phyloP scores from a whole-genome alignment of 2,113 vertebrate genomes.

The Heterotilapia buettikoferi region DNA sequence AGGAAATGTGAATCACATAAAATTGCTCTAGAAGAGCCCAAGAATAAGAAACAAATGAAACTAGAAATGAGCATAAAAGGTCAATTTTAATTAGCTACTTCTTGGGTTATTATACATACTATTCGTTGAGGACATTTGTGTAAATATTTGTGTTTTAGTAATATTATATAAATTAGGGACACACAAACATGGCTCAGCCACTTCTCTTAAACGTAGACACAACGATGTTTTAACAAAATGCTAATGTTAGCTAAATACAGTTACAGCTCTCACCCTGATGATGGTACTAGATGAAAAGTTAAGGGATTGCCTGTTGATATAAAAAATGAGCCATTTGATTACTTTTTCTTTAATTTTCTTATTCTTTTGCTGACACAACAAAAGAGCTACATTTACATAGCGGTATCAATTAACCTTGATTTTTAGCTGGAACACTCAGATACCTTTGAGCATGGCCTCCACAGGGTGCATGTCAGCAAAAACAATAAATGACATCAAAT shows the following conservation, averaged over 20 bases:
- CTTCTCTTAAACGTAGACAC: neutral
- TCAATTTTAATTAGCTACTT: neutral
- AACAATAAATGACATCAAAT: neutral
- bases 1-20: neutral
- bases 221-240: neutral
- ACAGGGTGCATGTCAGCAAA: neutral
- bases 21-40: neutral
- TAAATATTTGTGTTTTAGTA: neutral
- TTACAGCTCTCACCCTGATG: neutral
- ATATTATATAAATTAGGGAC: neutral
- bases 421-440: neutral
- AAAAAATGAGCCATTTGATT: fast-evolving
- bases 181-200: neutral
- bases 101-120: neutral
- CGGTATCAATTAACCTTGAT: neutral
- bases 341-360: neutral
- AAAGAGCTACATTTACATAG: neutral
- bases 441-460: neutral
- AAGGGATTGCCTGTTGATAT: neutral
- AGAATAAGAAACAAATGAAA: neutral
- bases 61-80: neutral
- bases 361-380: neutral
- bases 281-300: neutral
- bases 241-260: neutral
- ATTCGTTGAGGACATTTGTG: neutral